phyloP scores from a whole-genome alignment of 2,113 vertebrate species.

The Oxyruncus cristatus region DNA sequence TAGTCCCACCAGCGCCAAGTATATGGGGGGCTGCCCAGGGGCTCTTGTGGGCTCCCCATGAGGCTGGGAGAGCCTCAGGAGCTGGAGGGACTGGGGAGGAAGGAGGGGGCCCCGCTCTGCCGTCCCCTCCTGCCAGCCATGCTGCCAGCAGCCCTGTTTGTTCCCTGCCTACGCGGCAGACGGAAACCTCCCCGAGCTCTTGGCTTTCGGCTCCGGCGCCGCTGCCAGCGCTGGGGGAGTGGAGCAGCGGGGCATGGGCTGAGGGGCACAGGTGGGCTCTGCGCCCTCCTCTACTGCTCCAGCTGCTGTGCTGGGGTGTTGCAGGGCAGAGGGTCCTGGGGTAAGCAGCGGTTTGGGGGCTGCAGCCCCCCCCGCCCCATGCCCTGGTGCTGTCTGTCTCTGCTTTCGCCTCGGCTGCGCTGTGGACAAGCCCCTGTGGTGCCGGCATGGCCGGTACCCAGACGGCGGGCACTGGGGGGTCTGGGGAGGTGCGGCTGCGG shows the following conservation, averaged over 20 bases:
- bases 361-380: rapidly evolving
- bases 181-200: background rate
- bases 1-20: background rate
- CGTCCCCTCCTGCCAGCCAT: background rate
- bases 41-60: rapidly evolving
- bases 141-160: constrained; percentile 8
- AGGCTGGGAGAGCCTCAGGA: background rate
- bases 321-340: background rate
- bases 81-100: background rate
- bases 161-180: background rate
- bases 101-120: background rate
- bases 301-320: background rate
- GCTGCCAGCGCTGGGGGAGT: background rate
- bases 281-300: background rate
- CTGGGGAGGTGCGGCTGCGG: background rate
- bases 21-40: background rate
- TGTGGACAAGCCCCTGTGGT: rapidly evolving
- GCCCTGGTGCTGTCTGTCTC: background rate
- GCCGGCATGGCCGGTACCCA: rapidly evolving
- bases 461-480: background rate
- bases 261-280: background rate
- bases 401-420: rapidly evolving
- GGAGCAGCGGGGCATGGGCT: background rate
- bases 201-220: background rate
- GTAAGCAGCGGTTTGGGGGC: background rate